phyloP scores from a whole-genome alignment of 1,140 invertebrate species.

The Daktulosphaira vitifoliae region DNA sequence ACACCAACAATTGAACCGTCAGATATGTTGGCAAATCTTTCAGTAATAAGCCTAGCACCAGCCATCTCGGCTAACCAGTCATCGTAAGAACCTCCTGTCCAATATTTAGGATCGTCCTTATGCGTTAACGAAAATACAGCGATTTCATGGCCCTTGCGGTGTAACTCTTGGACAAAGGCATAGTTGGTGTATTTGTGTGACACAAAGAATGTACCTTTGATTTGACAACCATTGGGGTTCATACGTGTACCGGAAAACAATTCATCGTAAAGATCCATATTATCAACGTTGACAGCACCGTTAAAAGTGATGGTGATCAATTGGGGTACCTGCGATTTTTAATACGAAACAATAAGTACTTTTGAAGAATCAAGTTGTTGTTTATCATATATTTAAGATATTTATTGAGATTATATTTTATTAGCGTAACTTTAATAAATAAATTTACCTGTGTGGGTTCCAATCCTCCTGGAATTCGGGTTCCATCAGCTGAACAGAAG shows the following conservation, averaged over 20 bases:
- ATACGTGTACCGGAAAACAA: constrained; percentile 70
- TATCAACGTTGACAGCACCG: constrained; percentile 87
- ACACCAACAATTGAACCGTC: constrained; percentile 82
- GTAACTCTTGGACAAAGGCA: constrained; percentile 80
- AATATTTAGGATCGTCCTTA: constrained; percentile 82
- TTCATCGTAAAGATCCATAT: constrained; percentile 84
- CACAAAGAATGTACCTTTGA: constrained; percentile 89
- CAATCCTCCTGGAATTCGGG: constrained; percentile 72
- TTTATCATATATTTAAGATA: too few species aligned
- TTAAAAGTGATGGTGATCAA: constrained; percentile 94
- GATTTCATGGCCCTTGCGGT: constrained; percentile 87
- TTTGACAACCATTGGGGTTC: constrained; percentile 90
- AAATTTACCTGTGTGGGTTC: constrained; percentile 59
- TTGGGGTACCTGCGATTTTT: constrained; percentile 74
- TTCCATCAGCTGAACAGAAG: constrained; percentile 88
- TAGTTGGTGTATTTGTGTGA: constrained; percentile 96
- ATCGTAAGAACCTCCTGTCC: constrained; percentile 77
- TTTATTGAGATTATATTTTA: too few species aligned
- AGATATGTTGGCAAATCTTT: constrained; percentile 84
- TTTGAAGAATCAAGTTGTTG: too few species aligned
- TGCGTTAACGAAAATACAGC: constrained; percentile 87
- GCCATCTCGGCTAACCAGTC: constrained; percentile 94
- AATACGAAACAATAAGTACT: too few species aligned
- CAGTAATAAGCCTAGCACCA: constrained; percentile 76
- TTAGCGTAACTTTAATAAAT: too few species aligned